Evolutionary conservation across 2,888 invertebrate genomes (phyloP).

Genomic region (Cephus pulcher): DNA sequence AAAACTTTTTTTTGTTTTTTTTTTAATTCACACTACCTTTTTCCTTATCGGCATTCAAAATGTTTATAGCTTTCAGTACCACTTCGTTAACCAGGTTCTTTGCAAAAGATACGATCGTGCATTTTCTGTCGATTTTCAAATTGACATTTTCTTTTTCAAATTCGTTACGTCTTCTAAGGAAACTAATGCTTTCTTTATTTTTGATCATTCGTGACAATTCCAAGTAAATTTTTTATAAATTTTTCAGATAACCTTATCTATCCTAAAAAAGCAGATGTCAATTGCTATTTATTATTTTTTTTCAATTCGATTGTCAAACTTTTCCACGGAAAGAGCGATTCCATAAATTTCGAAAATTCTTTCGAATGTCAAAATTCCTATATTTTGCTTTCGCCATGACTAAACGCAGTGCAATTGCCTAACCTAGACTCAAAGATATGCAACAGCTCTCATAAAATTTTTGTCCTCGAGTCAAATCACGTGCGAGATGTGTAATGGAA

Average conservation of each 20-base stretch:
- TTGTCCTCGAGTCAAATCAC: background rate
- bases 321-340: background rate
- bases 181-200: background rate
- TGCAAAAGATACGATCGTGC: slow-evolving; percentile 40
- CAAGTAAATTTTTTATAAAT: background rate
- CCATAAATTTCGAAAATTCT: background rate
- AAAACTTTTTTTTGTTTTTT: background rate
- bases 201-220: background rate
- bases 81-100: slow-evolving; percentile 44
- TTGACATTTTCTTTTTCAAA: background rate
- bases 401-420: background rate
- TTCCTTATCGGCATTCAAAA: slow-evolving; percentile 21
- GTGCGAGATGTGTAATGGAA: background rate
- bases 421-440: background rate
- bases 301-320: background rate
- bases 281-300: background rate
- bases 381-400: background rate
- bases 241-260: background rate
- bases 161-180: background rate
- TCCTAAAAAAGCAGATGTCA: background rate
- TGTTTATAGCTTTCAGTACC: slow-evolving; percentile 42
- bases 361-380: background rate
- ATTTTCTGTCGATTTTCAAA: background rate
- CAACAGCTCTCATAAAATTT: background rate
- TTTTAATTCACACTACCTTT: background rate